Conservation (phyloP, 2,113 vertebrate genomes). For the Chlorodrepanis virens region DNA sequence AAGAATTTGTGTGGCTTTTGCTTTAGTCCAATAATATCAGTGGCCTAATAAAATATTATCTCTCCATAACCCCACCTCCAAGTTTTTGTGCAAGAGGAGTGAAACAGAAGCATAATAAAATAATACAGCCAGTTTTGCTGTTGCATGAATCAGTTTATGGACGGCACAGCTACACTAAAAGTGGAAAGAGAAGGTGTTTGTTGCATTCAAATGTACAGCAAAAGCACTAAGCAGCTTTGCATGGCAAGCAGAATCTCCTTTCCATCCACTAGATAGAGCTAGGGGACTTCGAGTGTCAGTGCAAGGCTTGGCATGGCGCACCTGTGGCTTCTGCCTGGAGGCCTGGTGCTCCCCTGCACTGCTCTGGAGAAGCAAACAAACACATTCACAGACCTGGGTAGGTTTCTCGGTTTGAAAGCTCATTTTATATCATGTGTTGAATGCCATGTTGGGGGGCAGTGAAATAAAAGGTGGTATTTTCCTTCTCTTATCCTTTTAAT, state of each 20-base stretch:
- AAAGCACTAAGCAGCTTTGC: not conserved
- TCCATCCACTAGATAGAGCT: conserved; percentile 56
- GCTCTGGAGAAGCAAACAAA: not conserved
- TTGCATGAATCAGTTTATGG: not conserved
- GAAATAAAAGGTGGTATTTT: not conserved
- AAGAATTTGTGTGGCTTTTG: not conserved
- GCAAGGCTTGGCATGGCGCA: rapidly evolving
- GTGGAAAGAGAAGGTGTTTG: not conserved
- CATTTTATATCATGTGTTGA: not conserved
- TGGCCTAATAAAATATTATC: not conserved
- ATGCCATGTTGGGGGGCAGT: not conserved
- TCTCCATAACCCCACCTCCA: not conserved
- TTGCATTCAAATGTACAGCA: not conserved
- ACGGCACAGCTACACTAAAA: not conserved
- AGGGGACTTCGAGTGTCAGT: not conserved
- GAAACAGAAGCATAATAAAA: not conserved
- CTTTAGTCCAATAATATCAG: not conserved
- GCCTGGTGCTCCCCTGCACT: not conserved
- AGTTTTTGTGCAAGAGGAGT: not conserved
- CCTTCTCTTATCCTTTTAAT: not conserved
- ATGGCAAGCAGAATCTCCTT: not conserved
- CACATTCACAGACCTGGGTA: rapidly evolving
- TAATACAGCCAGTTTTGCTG: not conserved
- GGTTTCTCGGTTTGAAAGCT: not conserved
- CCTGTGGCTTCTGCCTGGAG: not conserved